Conservation (phyloP, 2,888 invertebrate species). For the Acronicta psi region DNA sequence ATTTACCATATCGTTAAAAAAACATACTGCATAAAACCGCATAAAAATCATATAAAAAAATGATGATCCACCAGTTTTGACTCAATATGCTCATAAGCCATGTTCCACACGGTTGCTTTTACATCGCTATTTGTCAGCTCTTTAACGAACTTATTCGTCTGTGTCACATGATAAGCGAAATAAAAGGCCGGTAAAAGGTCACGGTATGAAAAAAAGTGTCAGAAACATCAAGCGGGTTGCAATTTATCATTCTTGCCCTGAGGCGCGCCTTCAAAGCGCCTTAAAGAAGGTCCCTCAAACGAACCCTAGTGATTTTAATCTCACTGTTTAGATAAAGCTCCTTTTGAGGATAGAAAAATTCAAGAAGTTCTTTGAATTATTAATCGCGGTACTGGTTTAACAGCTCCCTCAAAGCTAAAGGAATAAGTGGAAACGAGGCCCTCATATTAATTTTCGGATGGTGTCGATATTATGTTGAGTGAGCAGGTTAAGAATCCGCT, state of each 20-base stretch:
- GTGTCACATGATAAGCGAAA: constrained; percentile 75
- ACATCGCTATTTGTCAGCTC: constrained; percentile 73
- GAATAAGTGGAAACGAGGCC: constrained; percentile 43
- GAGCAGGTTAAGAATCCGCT: constrained; percentile 21
- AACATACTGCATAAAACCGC: no score
- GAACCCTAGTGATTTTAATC: constrained; percentile 78
- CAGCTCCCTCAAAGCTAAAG: constrained; percentile 55
- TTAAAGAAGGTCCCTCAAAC: constrained; percentile 71
- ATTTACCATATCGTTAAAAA: no score
- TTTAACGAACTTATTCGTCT: constrained; percentile 73
- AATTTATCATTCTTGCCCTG: constrained; percentile 79
- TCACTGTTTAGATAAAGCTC: constrained; percentile 76
- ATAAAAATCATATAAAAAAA: neutral
- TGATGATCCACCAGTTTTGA: constrained; percentile 5
- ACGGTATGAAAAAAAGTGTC: constrained; percentile 74
- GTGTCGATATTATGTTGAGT: constrained; percentile 35
- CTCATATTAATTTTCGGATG: constrained; percentile 34
- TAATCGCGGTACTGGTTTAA: constrained; percentile 62
- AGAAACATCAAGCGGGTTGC: constrained; percentile 74
- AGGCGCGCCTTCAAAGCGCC: constrained; percentile 75
- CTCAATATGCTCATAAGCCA: constrained; percentile 30
- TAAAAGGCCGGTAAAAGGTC: constrained; percentile 75
- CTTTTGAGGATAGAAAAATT: constrained; percentile 63
- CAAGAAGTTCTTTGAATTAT: constrained; percentile 66
- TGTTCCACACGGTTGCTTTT: constrained; percentile 39